phyloP scores from a whole-genome alignment of 2,797 vertebrate species.

The Chiloscyllium punctatum region DNA sequence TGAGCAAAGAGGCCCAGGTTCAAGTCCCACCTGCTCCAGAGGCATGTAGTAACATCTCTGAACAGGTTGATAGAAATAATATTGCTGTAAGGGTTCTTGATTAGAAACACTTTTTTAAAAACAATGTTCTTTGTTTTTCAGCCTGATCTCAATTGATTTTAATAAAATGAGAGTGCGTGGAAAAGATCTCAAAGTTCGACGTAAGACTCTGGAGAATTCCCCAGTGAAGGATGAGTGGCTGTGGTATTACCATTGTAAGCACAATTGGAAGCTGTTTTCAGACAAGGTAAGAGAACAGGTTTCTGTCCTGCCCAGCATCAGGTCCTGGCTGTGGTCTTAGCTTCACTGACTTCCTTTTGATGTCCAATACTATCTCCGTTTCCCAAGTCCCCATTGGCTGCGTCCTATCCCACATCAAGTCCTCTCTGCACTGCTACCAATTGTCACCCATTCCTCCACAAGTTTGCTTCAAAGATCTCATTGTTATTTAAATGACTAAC shows the following conservation, averaged over 20 bases:
- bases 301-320: neutral
- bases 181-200: slow-evolving; percentile 53
- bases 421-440: neutral
- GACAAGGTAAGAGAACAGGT: neutral
- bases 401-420: neutral
- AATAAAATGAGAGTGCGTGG: slow-evolving; percentile 49
- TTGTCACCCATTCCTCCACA: neutral
- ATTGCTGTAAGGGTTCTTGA: too few species aligned
- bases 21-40: too few species aligned
- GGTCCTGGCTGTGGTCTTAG: neutral
- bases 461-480: neutral
- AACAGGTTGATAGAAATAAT: too few species aligned
- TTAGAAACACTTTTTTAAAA: too few species aligned
- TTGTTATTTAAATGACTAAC: neutral
- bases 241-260: slow-evolving; percentile 53
- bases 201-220: slow-evolving; percentile 48
- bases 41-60: too few species aligned
- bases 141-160: slow-evolving; percentile 54
- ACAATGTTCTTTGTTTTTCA: slow-evolving; percentile 40
- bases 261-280: slow-evolving; percentile 51
- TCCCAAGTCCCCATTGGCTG: neutral
- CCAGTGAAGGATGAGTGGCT: slow-evolving; percentile 47
- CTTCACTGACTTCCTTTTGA: neutral
- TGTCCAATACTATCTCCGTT: neutral
- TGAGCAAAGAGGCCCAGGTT: too few species aligned